Conservation (phyloP, 2,113 vertebrate genomes). For the Ceyx melanurus region DNA sequence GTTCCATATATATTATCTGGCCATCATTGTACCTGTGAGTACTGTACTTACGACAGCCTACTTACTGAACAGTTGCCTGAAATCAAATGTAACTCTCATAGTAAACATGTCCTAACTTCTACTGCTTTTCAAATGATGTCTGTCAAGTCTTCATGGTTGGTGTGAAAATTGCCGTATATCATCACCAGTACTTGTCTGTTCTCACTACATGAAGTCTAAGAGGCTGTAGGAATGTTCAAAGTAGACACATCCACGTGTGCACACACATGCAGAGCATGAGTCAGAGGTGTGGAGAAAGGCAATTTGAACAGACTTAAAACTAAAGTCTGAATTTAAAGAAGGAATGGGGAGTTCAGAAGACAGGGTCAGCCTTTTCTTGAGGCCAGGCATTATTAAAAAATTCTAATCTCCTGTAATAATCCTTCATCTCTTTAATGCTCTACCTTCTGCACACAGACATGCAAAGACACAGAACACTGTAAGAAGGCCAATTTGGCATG, state of each 20-base stretch:
- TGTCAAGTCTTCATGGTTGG: not conserved
- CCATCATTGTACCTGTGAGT: not conserved
- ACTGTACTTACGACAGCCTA: not conserved
- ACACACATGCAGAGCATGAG: not conserved
- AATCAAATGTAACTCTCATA: not conserved
- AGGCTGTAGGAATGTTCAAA: not conserved
- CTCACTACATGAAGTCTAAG: not conserved
- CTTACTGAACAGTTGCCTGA: not conserved
- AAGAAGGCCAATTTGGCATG: slow-evolving; percentile 16
- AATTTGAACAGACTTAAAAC: not conserved
- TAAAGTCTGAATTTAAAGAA: not conserved
- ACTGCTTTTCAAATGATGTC: not conserved
- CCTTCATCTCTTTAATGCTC: slow-evolving; percentile 12
- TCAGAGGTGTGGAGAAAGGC: not conserved
- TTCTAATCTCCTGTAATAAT: slow-evolving; percentile 23
- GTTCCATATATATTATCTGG: not conserved
- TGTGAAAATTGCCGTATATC: not conserved
- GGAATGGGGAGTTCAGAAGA: not conserved
- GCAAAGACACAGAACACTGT: not conserved
- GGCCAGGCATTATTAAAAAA: not conserved
- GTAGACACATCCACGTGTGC: not conserved
- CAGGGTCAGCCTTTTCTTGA: slow-evolving; percentile 26
- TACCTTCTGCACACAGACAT: not conserved
- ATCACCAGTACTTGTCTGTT: not conserved
- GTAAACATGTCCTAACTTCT: not conserved